Base-by-base conservation (phyloP, 2,888 invertebrate species). In the Noctua pronuba region DNA sequence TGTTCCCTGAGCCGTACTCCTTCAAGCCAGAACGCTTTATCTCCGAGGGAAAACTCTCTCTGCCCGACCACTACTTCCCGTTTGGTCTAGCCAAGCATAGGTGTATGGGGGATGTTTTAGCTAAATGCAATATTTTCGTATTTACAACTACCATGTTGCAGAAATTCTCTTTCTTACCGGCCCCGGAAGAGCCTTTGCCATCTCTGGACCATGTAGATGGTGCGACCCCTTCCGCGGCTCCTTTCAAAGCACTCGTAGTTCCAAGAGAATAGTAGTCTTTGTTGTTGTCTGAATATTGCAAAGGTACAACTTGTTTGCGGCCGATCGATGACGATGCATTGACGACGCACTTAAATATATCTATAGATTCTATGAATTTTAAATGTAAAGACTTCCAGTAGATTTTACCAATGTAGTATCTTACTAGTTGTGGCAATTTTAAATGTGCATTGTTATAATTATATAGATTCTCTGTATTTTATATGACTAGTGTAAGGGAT, bases 11-110 rank as follows among this genome's bases (percentile, higher is more conserved):
- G 72, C 98, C 98, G 0, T 97, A 98, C 80, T 92, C 95, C 7
- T 99, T 98, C 94, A 97, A 97, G 71, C 99, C 99, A 0, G 98
- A 98, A 82, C 96, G 98, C 77, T 98, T 98, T 92, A 91, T 98
- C 8, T 94, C 96, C 18, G 95, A 98, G 73, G 97, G 97, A 0
- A 98, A 97, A 84, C 93, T 97, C 1, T 92, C 94, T 44, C 91
- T 97, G 2, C 98, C 98, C 0, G 98, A 98, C 31, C 96, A 97
- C 64, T 98, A 97, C 90, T 97, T 98, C 86, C 98, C 98, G 0
- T 99, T 99, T 89, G 98, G 98, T 28, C 95, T 98, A 73, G 98
- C 98, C 0, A 98, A 98, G 88, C 98, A 98, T 91, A 97, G 98
- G 73, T 99, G 99, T 90, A 97, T 98, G 97, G 99, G 98, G 0